Evolutionary conservation across 1,140 invertebrate genomes (phyloP), one percentile per base, ranked within the genome.

Genomic region (Caerostris extrusa): DNA sequence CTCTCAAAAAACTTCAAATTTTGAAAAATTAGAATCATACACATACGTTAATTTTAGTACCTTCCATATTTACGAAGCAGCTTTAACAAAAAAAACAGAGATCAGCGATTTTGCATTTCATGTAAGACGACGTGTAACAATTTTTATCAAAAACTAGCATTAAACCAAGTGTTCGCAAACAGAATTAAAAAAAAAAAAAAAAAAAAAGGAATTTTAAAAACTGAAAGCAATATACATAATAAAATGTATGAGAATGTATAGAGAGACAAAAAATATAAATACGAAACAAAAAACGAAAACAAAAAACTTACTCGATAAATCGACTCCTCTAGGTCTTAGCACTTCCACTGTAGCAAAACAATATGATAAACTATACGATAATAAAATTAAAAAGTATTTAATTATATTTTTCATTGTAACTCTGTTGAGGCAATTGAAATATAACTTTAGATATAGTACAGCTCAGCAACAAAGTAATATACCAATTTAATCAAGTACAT

Each of bases 271-370:
- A 34, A n/a, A 60, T 34, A 53, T 53, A 8, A 55, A 83, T 12
- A 34, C 8, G n/a, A 14, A 60, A 7, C 55, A 53, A 53, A 71
- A n/a, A n/a, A n/a, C n/a, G n/a, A n/a, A n/a, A n/a, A n/a, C n/a
- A n/a, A n/a, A n/a, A n/a, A 77, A 71, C 91, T 91, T 92, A 95
- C 95, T 95, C 57, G 90, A 88, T 55, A 95, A 92, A 89, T 94
- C 64, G 50, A 95, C 95, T 89, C 95, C 95, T 94, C 94, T 93
- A 34, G 95, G 95, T 85, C 95, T 85, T 14, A 95, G 58, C 5
- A 95, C 94, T 87, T 94, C 95, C 60, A 90, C 94, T 6, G 93
- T 60, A 14, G 91, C 64, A 17, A 10, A 14, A 50, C 58, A 88
- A 67, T 64, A 57, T 12, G 17, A 88, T 50, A 19, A 53, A 50